phyloP scores from a whole-genome alignment of 2,797 vertebrate genomes.

The Pogoniulus pusillus region DNA sequence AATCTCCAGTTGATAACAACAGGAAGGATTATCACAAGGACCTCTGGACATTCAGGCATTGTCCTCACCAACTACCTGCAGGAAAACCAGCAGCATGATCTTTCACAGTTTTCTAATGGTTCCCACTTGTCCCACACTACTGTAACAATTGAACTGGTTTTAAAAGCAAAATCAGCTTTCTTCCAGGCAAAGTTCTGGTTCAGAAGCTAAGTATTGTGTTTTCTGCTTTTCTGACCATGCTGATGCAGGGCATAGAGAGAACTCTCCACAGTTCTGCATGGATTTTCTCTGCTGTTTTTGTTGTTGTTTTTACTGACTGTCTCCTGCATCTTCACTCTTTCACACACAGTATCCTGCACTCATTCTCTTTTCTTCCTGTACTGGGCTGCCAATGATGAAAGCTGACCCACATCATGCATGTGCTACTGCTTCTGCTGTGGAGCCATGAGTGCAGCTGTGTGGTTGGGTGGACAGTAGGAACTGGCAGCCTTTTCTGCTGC shows the following conservation, averaged over 20 bases:
- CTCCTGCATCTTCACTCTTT: neutral
- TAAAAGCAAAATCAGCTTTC: neutral
- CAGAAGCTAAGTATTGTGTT: neutral
- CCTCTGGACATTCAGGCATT: neutral
- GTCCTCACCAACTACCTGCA: neutral
- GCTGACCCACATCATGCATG: neutral
- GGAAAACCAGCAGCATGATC: accelerated
- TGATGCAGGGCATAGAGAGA: neutral
- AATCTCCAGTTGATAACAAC: neutral
- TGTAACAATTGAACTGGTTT: neutral
- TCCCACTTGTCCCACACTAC: neutral
- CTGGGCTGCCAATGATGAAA: neutral
- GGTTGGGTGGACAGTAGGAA: neutral
- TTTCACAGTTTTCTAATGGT: neutral
- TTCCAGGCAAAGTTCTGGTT: neutral
- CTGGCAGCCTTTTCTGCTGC: neutral
- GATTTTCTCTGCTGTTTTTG: neutral
- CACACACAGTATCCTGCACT: neutral
- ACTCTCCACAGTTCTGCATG: accelerated
- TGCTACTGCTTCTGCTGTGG: neutral
- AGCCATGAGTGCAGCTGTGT: neutral
- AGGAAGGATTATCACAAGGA: neutral
- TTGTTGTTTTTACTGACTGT: neutral
- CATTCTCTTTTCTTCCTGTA: neutral
- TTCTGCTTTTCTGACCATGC: neutral